These are phyloP conservation scores for Pimephales promelas DNA, from an alignment of 2,113 vertebrate species.

Conservation along the genomic window DNA sequence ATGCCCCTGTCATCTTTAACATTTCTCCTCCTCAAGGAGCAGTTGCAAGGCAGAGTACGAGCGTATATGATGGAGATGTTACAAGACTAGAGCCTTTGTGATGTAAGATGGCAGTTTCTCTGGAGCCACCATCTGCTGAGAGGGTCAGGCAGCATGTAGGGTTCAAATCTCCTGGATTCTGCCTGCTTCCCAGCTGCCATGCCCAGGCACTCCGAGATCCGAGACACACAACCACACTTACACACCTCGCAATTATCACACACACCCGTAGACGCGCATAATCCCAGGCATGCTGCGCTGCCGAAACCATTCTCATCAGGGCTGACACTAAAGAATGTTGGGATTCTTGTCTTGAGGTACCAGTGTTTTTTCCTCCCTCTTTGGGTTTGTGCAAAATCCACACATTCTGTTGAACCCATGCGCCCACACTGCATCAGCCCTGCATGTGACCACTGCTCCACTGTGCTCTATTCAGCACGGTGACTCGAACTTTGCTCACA, in stretches of 20 bases:
- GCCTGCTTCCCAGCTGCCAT: slow-evolving; percentile 81
- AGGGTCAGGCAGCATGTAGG: slow-evolving; percentile 77
- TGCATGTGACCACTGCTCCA: slow-evolving; percentile 55
- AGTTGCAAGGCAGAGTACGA: slow-evolving; percentile 55
- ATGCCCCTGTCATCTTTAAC: slow-evolving; percentile 56
- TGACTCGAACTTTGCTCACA: slow-evolving; percentile 64
- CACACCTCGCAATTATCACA: slow-evolving; percentile 50
- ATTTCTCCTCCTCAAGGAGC: slow-evolving; percentile 43
- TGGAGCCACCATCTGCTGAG: slow-evolving; percentile 79
- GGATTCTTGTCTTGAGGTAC: slow-evolving; percentile 45
- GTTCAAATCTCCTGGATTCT: slow-evolving; percentile 73
- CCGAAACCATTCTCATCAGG: slow-evolving; percentile 31
- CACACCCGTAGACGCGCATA: slow-evolving; percentile 42
- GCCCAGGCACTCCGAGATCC: slow-evolving; percentile 61
- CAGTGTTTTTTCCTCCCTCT: slow-evolving; percentile 37
- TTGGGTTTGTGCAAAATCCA: slow-evolving; percentile 41
- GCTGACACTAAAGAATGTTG: slow-evolving; percentile 46
- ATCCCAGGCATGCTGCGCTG: slow-evolving; percentile 43
- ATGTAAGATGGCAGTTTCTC: slow-evolving; percentile 74
- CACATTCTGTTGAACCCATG: slow-evolving; percentile 53
- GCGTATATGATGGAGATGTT: slow-evolving; percentile 80
- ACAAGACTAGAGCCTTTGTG: slow-evolving; percentile 76
- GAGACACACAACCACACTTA: slow-evolving; percentile 48
- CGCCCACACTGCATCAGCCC: slow-evolving; percentile 58
- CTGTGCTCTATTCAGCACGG: slow-evolving; percentile 65